A percentile compares a stretch with the other conserved stretches of the same genome.
These are phyloP conservation scores for Aspidiotus destructor DNA, from an alignment of 2,888 invertebrate species.

Conservation along the genomic window DNA sequence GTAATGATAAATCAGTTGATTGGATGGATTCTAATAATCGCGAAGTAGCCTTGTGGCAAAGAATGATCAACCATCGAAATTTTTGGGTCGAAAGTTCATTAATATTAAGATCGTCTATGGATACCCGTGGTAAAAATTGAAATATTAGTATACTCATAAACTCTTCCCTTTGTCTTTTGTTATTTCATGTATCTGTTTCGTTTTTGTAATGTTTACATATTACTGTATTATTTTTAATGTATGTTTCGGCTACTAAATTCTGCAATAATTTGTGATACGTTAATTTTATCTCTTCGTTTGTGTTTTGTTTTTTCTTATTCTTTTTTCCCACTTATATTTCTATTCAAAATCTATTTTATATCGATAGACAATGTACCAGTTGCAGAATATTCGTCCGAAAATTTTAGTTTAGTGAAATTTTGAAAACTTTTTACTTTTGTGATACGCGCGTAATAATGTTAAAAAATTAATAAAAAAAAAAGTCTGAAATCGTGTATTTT, in stretches of 20 bases:
- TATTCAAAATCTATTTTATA: too few relatives aligned
- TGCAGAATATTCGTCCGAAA: neutral
- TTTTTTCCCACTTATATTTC: neutral
- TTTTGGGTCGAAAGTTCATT: constrained; percentile 96
- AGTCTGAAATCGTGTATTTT: neutral
- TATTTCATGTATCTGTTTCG: too few relatives aligned
- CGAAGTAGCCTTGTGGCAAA: constrained; percentile 83
- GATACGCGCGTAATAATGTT: neutral
- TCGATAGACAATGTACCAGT: neutral
- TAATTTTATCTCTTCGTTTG: neutral
- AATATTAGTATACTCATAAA: neutral
- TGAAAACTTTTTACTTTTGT: neutral
- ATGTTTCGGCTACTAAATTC: neutral
- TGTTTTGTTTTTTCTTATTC: neutral
- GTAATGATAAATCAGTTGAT: constrained; percentile 73
- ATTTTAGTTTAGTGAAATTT: neutral
- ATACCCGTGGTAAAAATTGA: constrained; percentile 39
- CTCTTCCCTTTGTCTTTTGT: neutral
- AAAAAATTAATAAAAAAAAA: neutral
- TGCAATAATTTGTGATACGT: constrained; percentile 4
- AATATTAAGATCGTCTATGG: constrained; percentile 68
- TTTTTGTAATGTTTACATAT: too few relatives aligned
- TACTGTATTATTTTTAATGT: neutral
- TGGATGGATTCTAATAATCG: constrained; percentile 94
- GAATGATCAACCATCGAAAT: constrained; percentile 86